Evolutionary conservation across 2,113 vertebrate species (phyloP).

Genomic region (Pyrgilauda ruficollis): DNA sequence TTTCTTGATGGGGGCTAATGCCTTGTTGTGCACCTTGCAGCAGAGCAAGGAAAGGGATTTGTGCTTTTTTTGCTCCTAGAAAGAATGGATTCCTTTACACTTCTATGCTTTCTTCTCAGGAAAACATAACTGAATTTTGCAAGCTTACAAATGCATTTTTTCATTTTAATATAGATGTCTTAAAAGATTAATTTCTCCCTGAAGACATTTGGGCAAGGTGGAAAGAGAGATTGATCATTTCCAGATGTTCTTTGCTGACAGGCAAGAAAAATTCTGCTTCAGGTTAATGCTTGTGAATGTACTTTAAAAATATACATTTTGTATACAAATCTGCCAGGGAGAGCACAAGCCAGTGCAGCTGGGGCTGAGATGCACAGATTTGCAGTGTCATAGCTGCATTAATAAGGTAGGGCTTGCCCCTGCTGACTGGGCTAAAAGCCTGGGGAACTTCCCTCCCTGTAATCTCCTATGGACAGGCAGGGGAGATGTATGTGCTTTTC

Average conservation of each 20-base stretch:
- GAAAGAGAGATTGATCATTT: conserved; percentile 5
- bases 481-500: neutral
- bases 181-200: conserved; percentile 27
- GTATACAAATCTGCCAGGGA: neutral
- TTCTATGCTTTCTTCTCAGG: neutral
- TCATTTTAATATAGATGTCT: neutral
- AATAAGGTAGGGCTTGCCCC: neutral
- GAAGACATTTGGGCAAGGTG: neutral
- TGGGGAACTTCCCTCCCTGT: neutral
- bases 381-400: neutral
- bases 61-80: neutral
- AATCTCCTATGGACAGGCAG: neutral
- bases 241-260: conserved; percentile 26
- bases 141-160: neutral
- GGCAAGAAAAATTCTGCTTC: neutral
- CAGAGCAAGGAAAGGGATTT: neutral
- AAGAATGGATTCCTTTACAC: neutral
- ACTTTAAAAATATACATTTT: neutral
- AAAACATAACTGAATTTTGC: neutral
- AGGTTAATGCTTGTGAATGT: neutral
- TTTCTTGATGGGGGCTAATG: neutral
- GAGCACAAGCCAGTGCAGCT: neutral
- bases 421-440: neutral
- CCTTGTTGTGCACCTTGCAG: neutral
- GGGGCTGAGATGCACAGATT: neutral